These are phyloP conservation scores for Mactra quadrangularis DNA, from an alignment of 1,140 invertebrate species.

Conservation along the genomic window DNA sequence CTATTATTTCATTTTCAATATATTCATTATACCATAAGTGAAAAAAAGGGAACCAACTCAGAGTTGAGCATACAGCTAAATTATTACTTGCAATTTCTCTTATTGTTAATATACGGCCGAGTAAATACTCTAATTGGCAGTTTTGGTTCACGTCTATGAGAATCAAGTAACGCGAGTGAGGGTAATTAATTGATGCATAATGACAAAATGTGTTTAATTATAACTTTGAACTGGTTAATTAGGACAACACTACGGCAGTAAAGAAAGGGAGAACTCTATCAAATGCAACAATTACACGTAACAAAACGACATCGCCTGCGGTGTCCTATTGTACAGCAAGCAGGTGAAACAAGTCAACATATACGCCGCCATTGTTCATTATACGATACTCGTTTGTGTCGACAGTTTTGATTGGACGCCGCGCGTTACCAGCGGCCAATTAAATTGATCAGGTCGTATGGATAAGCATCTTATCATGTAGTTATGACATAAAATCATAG, in stretches of 20 bases:
- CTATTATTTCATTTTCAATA: no score
- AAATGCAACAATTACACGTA: background rate
- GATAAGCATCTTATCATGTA: constrained; percentile 54
- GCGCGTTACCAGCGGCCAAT: constrained; percentile 51
- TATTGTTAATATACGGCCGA: no score
- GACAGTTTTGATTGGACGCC: constrained; percentile 45
- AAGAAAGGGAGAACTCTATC: background rate
- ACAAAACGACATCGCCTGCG: constrained; percentile 22
- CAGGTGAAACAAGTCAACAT: constrained; percentile 51
- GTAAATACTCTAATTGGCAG: no score
- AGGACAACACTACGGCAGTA: background rate
- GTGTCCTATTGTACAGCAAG: constrained; percentile 8
- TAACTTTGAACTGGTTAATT: background rate
- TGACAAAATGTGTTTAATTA: background rate
- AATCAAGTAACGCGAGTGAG: no score
- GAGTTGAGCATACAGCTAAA: no score
- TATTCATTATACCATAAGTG: no score
- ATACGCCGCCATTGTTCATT: constrained; percentile 49
- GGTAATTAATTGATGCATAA: no score
- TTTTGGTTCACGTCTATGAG: no score
- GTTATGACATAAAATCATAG: constrained; percentile 44
- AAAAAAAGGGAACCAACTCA: no score
- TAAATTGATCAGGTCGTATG: constrained; percentile 8
- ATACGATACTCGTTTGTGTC: no score
- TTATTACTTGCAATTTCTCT: no score